Evolutionary conservation across 2,797 vertebrate genomes (phyloP), one percentile per base, ranked within the genome.

Genomic region (Phalloptychus januarius): DNA sequence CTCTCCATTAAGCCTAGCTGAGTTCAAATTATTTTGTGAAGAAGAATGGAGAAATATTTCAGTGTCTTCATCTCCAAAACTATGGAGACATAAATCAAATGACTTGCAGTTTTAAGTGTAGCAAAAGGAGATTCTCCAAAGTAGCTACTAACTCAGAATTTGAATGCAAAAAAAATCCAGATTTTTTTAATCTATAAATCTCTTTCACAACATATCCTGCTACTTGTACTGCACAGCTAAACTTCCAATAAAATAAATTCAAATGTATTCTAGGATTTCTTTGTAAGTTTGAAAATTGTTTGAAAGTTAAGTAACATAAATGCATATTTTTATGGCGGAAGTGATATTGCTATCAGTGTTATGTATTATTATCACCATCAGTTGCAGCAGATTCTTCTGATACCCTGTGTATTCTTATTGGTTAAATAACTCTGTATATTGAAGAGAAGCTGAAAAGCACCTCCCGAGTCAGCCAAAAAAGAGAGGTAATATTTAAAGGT

Each of bases 251-350:
- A 65, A 65, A 65, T 61, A 16, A 7, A 61, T 65, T 16, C 13
- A 38, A 65, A 38, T 23, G 18, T 65, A 5, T 50, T 50, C 8
- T 50, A 23, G 11, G 15, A 61, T 18, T 38, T 38, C 2, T 67
- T 67, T 40, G 3, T 38, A 38, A 65, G 33, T 63, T 31, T 36
- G 33, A 36, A 36, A 36, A 63, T 36, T 33, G 6, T n/a, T n/a
- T n/a, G n/a, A n/a, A n/a, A n/a, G n/a, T 92, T 88, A 83, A 84
- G 79, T 79, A 86, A 90, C 88, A 89, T 83, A 89, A 90, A 92
- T 90, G 85, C 84, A 86, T 89, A 91, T 93, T 86, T 45, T 58
- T 75, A 72, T 85, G 82, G 77, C 81, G 75, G 78, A 86, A 83
- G 78, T 86, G 85, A 84, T 83, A 85, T 83, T 83, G 79, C 77